These are phyloP conservation scores for Lagodon rhomboides DNA, from an alignment of 2,797 vertebrate genomes.

Conservation along the genomic window DNA sequence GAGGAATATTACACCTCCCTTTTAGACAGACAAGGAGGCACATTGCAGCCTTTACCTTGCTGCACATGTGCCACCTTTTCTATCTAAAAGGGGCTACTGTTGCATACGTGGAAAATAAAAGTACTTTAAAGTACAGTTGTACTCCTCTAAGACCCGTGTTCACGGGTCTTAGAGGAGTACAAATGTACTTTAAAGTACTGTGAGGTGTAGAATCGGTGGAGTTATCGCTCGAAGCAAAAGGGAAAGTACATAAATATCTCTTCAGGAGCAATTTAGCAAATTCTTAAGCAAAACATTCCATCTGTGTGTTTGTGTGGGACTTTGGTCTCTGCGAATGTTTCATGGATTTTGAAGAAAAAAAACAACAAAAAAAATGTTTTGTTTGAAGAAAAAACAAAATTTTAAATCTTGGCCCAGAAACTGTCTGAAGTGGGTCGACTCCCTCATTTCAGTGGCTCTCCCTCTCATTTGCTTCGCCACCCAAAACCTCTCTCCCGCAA, in stretches of 20 bases:
- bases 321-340: conserved; percentile 12
- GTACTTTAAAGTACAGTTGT: too few relatives aligned
- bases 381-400: conserved; percentile 27
- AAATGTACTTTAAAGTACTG: too few relatives aligned
- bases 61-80: too few relatives aligned
- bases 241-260: neutral
- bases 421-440: conserved; percentile 32
- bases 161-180: too few relatives aligned
- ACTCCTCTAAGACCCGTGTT: too few relatives aligned
- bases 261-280: neutral
- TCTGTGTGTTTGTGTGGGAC: neutral
- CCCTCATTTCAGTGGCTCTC: conserved; percentile 32
- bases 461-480: conserved; percentile 53
- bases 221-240: conserved; percentile 1
- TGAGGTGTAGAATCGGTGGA: too few relatives aligned
- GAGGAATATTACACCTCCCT: too few relatives aligned
- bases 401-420: conserved; percentile 31
- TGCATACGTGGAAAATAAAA: too few relatives aligned
- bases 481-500: conserved; percentile 45
- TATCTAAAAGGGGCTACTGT: too few relatives aligned
- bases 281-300: neutral
- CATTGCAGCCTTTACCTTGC: too few relatives aligned
- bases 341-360: neutral
- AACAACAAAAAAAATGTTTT: conserved; percentile 25
- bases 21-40: too few relatives aligned